These are phyloP conservation scores for Heteronetta atricapilla DNA, from an alignment of 2,113 vertebrate genomes.

Conservation along the genomic window DNA sequence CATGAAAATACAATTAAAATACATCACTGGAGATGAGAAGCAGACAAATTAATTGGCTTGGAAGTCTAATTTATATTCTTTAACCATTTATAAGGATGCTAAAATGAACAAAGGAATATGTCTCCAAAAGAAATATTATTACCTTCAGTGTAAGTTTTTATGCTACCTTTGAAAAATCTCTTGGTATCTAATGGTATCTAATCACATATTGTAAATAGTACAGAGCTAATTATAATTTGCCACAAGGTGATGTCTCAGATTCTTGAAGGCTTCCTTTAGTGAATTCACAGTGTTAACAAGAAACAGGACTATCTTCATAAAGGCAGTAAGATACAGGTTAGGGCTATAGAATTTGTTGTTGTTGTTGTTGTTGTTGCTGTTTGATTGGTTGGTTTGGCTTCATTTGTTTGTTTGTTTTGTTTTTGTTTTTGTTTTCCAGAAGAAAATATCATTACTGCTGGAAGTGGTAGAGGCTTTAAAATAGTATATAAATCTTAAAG, in stretches of 20 bases:
- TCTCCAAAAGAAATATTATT: conserved; percentile 53
- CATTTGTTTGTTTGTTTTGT: not conserved
- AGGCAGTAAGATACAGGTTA: not conserved
- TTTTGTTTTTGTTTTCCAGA: not conserved
- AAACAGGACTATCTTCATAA: not conserved
- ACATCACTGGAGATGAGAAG: conserved; percentile 56
- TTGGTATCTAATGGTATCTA: conserved; percentile 41
- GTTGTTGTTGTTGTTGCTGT: not conserved
- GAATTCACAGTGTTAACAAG: not conserved
- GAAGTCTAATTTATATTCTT: conserved; percentile 67
- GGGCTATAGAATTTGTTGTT: not conserved
- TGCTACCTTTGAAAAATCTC: conserved; percentile 53
- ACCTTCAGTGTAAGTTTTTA: conserved; percentile 52
- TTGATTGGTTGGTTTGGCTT: not conserved
- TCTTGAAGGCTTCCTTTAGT: conserved; percentile 11
- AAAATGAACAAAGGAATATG: conserved; percentile 47
- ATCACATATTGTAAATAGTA: conserved; percentile 62
- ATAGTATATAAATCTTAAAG: not conserved
- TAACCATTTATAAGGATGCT: conserved; percentile 67
- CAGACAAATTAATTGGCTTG: conserved; percentile 66
- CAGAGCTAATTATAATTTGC: conserved; percentile 53
- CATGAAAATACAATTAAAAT: conserved; percentile 60
- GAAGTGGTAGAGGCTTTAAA: not conserved
- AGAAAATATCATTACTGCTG: not conserved
- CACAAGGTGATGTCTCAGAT: conserved; percentile 8